Evolutionary conservation across 2,797 vertebrate species (phyloP).

Genomic region (Heliangelus exortis): DNA sequence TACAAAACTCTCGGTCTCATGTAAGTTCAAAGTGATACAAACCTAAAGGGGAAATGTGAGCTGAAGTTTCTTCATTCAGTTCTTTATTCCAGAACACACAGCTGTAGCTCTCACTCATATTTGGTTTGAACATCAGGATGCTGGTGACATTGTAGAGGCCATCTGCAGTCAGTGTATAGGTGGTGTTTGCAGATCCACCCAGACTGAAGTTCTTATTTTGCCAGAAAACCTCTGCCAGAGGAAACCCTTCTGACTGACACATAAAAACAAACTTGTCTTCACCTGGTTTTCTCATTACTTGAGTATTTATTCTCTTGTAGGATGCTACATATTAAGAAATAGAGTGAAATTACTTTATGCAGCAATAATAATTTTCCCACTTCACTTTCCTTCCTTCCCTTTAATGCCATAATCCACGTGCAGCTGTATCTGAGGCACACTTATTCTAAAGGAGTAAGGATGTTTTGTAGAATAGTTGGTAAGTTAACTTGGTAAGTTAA

Average conservation of each 20-base stretch:
- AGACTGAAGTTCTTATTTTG: conserved; percentile 25
- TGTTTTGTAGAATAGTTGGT: neutral
- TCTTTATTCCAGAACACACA: conserved; percentile 80
- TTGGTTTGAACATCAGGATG: conserved; percentile 70
- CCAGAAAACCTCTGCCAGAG: conserved; percentile 82
- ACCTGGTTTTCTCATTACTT: conserved; percentile 4
- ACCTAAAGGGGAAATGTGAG: conserved; percentile 80
- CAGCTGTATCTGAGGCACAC: neutral
- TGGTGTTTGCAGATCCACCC: conserved; percentile 64
- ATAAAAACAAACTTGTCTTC: conserved; percentile 75
- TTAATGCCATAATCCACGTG: neutral
- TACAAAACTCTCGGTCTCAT: neutral
- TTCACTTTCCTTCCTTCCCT: neutral
- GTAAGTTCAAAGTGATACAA: neutral
- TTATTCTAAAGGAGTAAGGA: neutral
- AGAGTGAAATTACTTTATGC: neutral
- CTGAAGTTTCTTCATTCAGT: conserved; percentile 59
- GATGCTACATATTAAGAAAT: conserved; percentile 61
- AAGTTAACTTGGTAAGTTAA: neutral
- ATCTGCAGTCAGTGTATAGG: conserved; percentile 58
- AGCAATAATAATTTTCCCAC: neutral
- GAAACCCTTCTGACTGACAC: conserved; percentile 86
- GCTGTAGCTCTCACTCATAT: conserved; percentile 79
- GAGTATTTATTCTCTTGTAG: conserved; percentile 71
- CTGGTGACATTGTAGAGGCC: conserved; percentile 83